Conservation (phyloP, 1,140 invertebrate genomes). For the Drosophila rufa region DNA sequence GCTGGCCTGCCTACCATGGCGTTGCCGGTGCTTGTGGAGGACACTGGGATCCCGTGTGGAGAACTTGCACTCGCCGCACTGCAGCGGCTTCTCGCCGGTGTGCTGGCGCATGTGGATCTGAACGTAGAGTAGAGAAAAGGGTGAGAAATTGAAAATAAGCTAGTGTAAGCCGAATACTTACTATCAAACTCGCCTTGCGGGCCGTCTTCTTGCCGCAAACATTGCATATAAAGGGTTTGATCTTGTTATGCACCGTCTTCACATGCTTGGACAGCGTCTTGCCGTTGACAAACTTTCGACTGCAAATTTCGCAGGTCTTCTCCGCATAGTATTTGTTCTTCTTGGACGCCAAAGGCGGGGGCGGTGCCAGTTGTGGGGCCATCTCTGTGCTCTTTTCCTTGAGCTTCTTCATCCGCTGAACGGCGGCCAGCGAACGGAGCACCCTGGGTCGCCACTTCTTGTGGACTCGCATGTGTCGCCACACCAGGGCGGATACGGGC, state of each 20-base stretch:
- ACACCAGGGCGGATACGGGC: conserved; percentile 83
- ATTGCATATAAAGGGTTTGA: conserved; percentile 91
- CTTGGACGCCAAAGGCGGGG: conserved; percentile 1
- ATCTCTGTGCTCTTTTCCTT: conserved; percentile 34
- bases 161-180: conserved; percentile 82
- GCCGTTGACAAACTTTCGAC: conserved; percentile 89
- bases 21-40: conserved; percentile 75
- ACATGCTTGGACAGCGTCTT: conserved; percentile 92
- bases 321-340: conserved; percentile 87
- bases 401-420: conserved; percentile 54
- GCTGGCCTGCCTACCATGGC: conserved; percentile 47
- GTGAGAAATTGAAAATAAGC: not conserved
- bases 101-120: conserved; percentile 91
- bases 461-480: conserved; percentile 81
- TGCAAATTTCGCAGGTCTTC: conserved; percentile 90
- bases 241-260: conserved; percentile 91
- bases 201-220: conserved; percentile 91
- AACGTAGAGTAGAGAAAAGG: not conserved
- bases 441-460: conserved; percentile 72
- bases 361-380: not conserved
- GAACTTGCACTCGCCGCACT: conserved; percentile 78
- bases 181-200: conserved; percentile 89
- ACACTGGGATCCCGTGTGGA: conserved; percentile 83
- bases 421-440: conserved; percentile 55
- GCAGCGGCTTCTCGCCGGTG: conserved; percentile 86